Percentiles rank a stretch among this genome's conserved stretches.
phyloP scores from a whole-genome alignment of 1,140 invertebrate species.

The Drosophila virilis region DNA sequence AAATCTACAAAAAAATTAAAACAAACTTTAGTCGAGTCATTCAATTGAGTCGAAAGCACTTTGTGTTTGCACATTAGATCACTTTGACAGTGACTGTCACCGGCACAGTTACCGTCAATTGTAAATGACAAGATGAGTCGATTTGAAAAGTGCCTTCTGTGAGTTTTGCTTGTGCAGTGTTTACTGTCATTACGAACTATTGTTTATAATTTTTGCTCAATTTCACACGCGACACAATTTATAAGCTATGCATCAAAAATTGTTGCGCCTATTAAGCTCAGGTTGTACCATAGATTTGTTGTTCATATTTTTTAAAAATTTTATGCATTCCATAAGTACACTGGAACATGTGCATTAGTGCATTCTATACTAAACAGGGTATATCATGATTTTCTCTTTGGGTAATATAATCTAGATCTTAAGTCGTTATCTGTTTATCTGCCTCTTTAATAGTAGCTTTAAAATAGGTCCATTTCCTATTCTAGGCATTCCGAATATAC shows the following conservation, averaged over 20 bases:
- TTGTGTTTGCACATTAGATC: slow-evolving; percentile 15
- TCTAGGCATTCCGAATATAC: no score
- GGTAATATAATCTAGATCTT: no score
- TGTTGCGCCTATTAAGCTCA: slow-evolving; percentile 15
- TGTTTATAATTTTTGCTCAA: slow-evolving; percentile 10
- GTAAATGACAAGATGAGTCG: slow-evolving; percentile 12
- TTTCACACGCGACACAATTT: slow-evolving; percentile 22
- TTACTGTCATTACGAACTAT: slow-evolving; percentile 23
- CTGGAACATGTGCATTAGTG: no score
- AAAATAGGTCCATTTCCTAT: no score
- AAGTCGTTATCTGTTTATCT: no score
- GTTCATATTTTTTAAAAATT: background rate
- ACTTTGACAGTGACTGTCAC: slow-evolving; percentile 25
- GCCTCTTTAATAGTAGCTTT: no score
- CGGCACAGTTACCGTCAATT: slow-evolving; percentile 13
- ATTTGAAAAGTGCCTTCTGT: background rate
- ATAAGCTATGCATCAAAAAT: background rate
- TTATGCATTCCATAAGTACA: background rate
- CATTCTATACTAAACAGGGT: no score
- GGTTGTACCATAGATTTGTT: slow-evolving; percentile 1
- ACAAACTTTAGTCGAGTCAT: slow-evolving; percentile 28
- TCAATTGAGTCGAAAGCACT: slow-evolving; percentile 13
- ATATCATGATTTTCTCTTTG: no score
- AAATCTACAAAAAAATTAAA: slow-evolving; percentile 9
- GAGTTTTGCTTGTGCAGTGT: background rate